A percentile compares a stretch with the other conserved stretches of the same genome.
Conservation (phyloP, 2,113 vertebrate genomes). For the Passer montanus region DNA sequence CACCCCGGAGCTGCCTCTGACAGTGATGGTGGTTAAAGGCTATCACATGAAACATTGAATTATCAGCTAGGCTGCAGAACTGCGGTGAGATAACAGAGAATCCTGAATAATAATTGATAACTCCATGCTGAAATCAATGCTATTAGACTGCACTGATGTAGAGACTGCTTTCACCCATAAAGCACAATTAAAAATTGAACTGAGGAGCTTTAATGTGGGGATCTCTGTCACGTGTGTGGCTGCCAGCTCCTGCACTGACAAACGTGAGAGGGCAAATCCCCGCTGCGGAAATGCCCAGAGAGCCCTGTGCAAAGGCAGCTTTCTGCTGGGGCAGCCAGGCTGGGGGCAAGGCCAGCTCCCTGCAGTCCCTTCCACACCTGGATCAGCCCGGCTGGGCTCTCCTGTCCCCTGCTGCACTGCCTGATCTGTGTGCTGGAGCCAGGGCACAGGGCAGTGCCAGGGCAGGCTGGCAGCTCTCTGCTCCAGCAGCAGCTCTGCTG, state of each 20-base stretch:
- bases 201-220: background rate
- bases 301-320: background rate
- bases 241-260: background rate
- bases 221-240: background rate
- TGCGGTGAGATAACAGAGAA: conserved; percentile 7
- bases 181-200: background rate
- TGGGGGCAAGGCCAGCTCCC: too few relatives aligned
- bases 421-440: too few relatives aligned
- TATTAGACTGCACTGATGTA: background rate
- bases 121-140: conserved; percentile 13
- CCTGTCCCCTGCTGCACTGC: background rate
- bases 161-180: background rate
- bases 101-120: conserved; percentile 14
- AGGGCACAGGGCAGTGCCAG: background rate
- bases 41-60: conserved; percentile 9
- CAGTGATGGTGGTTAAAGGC: background rate
- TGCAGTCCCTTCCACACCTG: rapidly evolving
- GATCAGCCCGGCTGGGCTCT: background rate
- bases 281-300: rapidly evolving
- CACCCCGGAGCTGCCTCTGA: background rate
- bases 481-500: too few relatives aligned
- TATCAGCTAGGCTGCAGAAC: background rate
- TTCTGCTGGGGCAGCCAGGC: background rate
- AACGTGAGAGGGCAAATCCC: rapidly evolving
- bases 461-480: background rate